These are phyloP conservation scores for Oceanodroma leucorhoa DNA, from an alignment of 2,797 vertebrate species.

Conservation along the genomic window DNA sequence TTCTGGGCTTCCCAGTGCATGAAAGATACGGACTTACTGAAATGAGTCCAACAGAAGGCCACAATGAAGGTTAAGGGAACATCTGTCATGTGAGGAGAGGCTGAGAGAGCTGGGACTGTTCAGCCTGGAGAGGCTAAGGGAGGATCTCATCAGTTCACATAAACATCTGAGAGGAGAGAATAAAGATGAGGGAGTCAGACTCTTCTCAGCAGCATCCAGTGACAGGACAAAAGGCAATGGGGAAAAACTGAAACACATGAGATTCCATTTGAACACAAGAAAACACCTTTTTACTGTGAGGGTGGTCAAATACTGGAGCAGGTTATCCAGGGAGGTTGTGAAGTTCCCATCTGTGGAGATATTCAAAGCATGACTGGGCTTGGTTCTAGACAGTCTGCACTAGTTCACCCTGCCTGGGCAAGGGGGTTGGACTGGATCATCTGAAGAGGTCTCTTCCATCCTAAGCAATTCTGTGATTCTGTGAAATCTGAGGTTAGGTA, in stretches of 20 bases:
- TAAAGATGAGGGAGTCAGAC: background rate
- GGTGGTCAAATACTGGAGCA: background rate
- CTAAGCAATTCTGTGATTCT: background rate
- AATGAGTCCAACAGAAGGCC: background rate
- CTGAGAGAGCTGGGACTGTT: background rate
- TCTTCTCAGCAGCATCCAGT: background rate
- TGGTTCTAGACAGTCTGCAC: background rate
- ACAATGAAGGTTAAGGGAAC: background rate
- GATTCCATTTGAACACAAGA: background rate
- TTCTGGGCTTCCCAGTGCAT: background rate
- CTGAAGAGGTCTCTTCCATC: background rate
- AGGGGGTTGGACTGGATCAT: background rate
- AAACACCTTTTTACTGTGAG: background rate
- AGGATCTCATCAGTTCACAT: background rate
- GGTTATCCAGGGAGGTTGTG: background rate
- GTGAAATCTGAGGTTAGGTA: background rate
- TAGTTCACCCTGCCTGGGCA: background rate
- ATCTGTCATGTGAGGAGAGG: background rate
- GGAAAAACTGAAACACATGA: background rate
- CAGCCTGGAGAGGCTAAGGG: background rate
- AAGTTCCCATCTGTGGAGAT: background rate
- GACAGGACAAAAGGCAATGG: background rate
- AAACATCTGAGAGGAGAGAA: background rate
- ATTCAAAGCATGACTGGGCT: background rate
- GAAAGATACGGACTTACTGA: background rate